These are phyloP conservation scores for Ceramica pisi DNA, from an alignment of 2,888 invertebrate species.

Conservation along the genomic window DNA sequence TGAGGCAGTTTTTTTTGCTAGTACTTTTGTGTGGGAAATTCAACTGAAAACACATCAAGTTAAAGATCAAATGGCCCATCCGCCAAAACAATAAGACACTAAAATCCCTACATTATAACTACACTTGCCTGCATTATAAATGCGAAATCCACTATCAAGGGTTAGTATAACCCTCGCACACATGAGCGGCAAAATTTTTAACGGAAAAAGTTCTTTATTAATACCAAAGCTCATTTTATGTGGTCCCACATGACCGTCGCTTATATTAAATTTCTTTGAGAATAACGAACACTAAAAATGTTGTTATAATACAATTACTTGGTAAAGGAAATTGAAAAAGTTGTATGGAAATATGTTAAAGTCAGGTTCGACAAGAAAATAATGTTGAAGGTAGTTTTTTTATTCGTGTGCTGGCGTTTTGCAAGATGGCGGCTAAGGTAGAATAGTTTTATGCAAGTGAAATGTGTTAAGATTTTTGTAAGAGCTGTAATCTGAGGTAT, in stretches of 20 bases:
- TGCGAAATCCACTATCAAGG: conserved; percentile 21
- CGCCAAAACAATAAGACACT: background rate
- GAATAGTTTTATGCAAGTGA: background rate
- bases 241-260: conserved; percentile 65
- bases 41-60: background rate
- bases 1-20: too few relatives aligned
- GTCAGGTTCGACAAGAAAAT: conserved; percentile 51
- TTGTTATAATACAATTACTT: conserved; percentile 65
- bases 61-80: background rate
- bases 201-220: conserved; percentile 68
- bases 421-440: conserved; percentile 32
- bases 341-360: conserved; percentile 59
- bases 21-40: too few relatives aligned
- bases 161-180: conserved; percentile 27
- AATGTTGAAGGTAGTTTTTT: conserved; percentile 28
- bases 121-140: conserved; percentile 27
- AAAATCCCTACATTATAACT: background rate
- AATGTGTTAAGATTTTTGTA: background rate
- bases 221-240: conserved; percentile 65
- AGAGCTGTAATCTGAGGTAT: too few relatives aligned
- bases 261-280: conserved; percentile 69
- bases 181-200: conserved; percentile 56
- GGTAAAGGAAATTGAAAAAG: conserved; percentile 63
- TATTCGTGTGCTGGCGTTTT: conserved; percentile 17
- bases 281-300: conserved; percentile 65